phyloP scores from a whole-genome alignment of 2,113 vertebrate species.

The Sander lucioperca region DNA sequence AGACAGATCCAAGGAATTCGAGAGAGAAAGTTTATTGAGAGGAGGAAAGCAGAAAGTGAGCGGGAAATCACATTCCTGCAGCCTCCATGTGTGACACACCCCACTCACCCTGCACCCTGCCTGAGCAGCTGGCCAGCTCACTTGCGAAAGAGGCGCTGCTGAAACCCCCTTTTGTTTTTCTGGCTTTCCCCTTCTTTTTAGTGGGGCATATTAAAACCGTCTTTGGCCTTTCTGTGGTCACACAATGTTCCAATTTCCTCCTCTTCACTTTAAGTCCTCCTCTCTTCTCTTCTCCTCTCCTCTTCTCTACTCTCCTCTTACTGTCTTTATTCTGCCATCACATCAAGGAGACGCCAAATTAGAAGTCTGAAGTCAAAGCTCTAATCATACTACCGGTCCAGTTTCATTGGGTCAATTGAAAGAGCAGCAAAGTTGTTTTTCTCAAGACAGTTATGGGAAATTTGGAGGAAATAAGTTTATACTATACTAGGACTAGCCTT shows the following conservation, averaged over 20 bases:
- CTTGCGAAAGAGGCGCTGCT: conserved; percentile 78
- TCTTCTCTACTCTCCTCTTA: conserved; percentile 21
- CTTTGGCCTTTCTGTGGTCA: conserved; percentile 81
- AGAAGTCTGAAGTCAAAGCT: conserved; percentile 74
- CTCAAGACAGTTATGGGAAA: conserved; percentile 61
- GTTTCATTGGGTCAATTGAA: conserved; percentile 52
- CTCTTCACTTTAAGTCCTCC: conserved; percentile 54
- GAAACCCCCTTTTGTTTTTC: conserved; percentile 82
- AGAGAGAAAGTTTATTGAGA: conserved; percentile 41
- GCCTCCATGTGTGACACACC: conserved; percentile 64
- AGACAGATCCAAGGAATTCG: neutral
- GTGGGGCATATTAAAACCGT: conserved; percentile 78
- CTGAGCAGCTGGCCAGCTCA: conserved; percentile 73
- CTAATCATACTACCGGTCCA: conserved; percentile 64
- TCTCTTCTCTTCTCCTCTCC: conserved; percentile 18
- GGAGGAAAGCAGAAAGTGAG: conserved; percentile 20
- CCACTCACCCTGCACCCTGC: conserved; percentile 60
- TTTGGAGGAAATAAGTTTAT: conserved; percentile 41
- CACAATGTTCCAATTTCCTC: conserved; percentile 83
- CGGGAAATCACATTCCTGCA: conserved; percentile 55
- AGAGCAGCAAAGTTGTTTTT: conserved; percentile 44
- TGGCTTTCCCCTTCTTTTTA: conserved; percentile 80
- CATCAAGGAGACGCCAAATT: conserved; percentile 75
- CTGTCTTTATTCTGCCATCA: conserved; percentile 63
- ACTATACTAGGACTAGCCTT: conserved; percentile 22